Conservation (phyloP, 2,113 vertebrate genomes). For the Otus sunia region DNA sequence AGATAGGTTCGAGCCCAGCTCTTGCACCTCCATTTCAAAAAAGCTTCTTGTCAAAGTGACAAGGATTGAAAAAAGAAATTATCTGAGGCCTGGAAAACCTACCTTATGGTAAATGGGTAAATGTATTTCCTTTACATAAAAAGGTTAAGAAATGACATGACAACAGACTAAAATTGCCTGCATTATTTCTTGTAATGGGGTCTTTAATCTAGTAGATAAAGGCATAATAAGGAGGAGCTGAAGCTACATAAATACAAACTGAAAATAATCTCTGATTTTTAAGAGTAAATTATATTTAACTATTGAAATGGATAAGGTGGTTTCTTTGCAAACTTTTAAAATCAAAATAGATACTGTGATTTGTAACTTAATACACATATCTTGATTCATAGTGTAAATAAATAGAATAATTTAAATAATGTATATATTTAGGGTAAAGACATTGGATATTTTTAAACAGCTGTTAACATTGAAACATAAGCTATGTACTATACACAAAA, state of each 20-base stretch:
- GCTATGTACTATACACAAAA: neutral
- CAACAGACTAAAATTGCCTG: neutral
- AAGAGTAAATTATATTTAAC: neutral
- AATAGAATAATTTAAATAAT: neutral
- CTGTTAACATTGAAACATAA: neutral
- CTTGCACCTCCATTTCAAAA: neutral
- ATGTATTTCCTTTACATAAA: slow-evolving; percentile 6
- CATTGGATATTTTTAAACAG: neutral
- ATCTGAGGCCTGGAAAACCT: neutral
- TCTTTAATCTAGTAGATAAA: slow-evolving; percentile 38
- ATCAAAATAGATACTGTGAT: neutral
- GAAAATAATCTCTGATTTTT: slow-evolving; percentile 13
- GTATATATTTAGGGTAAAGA: neutral
- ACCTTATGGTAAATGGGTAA: neutral
- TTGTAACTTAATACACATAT: neutral
- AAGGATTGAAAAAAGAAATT: neutral
- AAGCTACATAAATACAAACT: neutral
- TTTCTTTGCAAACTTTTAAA: neutral
- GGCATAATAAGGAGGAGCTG: neutral
- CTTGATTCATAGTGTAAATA: neutral
- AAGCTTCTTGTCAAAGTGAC: neutral
- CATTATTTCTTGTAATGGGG: slow-evolving; percentile 13
- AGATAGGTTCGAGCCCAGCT: neutral
- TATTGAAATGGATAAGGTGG: neutral
- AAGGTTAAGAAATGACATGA: slow-evolving; percentile 4